Conservation (phyloP, 2,113 vertebrate genomes). For the Odocoileus virginianus region DNA sequence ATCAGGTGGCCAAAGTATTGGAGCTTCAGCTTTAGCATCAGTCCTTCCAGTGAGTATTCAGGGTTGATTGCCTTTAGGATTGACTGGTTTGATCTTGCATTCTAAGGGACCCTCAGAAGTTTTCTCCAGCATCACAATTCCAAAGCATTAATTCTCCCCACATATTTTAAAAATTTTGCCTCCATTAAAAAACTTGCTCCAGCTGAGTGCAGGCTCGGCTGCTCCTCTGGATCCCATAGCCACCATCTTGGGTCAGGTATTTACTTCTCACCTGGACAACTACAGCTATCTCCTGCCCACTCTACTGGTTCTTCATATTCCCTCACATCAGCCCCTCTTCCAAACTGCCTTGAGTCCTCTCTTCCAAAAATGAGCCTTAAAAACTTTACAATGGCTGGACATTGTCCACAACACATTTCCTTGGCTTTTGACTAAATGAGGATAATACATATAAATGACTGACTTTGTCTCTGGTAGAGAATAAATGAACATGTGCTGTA, state of each 20-base stretch:
- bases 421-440: not conserved
- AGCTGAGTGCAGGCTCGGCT: not conserved
- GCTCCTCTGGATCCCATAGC: not conserved
- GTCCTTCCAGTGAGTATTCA: not conserved
- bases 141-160: not conserved
- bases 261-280: not conserved
- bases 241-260: not conserved
- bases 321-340: not conserved
- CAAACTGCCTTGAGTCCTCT: not conserved
- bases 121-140: not conserved
- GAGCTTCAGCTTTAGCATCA: not conserved
- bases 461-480: not conserved
- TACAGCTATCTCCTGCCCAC: not conserved
- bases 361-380: not conserved
- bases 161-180: not conserved
- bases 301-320: not conserved
- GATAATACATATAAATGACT: not conserved
- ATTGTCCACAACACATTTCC: not conserved
- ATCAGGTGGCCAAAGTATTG: not conserved
- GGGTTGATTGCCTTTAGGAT: not conserved
- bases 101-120: not conserved
- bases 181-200: not conserved
- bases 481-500: not conserved
- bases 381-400: not conserved
- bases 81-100: not conserved